A percentile compares a stretch with the other conserved stretches of the same genome.
Evolutionary conservation across 2,113 vertebrate species (phyloP).

Genomic region (Tretioscincus oriximinensis): DNA sequence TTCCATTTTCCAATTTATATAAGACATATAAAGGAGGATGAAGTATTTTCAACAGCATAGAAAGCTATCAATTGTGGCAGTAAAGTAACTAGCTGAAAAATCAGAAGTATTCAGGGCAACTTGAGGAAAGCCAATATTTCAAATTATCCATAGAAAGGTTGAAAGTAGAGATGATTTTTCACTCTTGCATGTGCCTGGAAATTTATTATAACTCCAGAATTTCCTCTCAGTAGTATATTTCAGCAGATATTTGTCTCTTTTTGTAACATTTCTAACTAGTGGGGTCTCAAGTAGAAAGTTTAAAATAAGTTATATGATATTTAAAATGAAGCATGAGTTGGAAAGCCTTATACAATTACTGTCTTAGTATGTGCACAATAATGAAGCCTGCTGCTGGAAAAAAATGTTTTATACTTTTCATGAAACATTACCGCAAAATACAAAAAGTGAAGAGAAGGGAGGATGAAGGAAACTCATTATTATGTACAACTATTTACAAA

Average conservation of each 20-base stretch:
- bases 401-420: too few relatives aligned
- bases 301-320: neutral
- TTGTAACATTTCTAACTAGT: constrained; percentile 15
- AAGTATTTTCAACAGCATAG: constrained; percentile 47
- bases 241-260: constrained; percentile 9
- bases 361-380: too few relatives aligned
- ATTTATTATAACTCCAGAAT: constrained; percentile 41
- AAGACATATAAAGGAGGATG: constrained; percentile 47
- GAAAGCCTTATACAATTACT: too few relatives aligned
- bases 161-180: constrained; percentile 43
- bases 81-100: constrained; percentile 56
- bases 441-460: too few relatives aligned
- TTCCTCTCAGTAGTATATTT: constrained; percentile 39
- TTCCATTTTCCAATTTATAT: constrained; percentile 58
- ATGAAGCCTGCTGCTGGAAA: too few relatives aligned
- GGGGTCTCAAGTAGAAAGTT: neutral
- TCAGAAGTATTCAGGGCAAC: constrained; percentile 50
- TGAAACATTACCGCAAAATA: too few relatives aligned
- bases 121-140: constrained; percentile 55
- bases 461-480: too few relatives aligned
- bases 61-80: constrained; percentile 44
- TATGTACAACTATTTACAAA: too few relatives aligned
- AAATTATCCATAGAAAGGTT: constrained; percentile 47
- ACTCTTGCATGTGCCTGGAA: constrained; percentile 14
- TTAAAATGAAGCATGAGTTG: too few relatives aligned